Conservation (phyloP, 2,113 vertebrate genomes). For the Laticauda laticaudata region DNA sequence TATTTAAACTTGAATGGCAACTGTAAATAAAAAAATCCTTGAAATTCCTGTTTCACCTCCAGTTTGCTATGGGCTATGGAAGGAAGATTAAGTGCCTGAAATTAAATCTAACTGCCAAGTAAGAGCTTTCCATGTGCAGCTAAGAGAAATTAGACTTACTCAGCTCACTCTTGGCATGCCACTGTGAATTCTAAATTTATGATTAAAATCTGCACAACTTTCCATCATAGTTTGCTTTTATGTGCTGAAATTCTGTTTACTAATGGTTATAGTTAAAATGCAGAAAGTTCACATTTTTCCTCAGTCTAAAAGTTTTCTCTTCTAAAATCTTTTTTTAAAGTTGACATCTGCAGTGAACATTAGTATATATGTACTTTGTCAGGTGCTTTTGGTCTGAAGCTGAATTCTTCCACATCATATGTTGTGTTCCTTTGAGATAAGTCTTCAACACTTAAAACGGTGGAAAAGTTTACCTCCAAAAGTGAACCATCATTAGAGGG, state of each 20-base stretch:
- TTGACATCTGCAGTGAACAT: constrained; percentile 36
- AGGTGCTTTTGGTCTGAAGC: not conserved
- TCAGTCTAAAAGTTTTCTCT: constrained; percentile 53
- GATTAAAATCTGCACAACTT: constrained; percentile 1
- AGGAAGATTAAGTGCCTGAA: not conserved
- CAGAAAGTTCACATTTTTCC: constrained; percentile 47
- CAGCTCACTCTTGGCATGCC: accelerated
- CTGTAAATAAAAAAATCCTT: constrained; percentile 13
- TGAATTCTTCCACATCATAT: not conserved
- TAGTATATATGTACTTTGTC: not conserved
- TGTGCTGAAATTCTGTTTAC: constrained; percentile 20
- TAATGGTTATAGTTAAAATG: constrained; percentile 24
- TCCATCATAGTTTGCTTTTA: not conserved
- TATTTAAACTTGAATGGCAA: not conserved
- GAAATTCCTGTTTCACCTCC: not conserved
- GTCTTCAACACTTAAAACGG: not conserved
- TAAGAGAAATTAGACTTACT: constrained; percentile 3
- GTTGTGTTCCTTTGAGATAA: not conserved
- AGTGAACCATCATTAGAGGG: not conserved
- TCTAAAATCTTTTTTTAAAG: constrained; percentile 45
- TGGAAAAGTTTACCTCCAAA: not conserved
- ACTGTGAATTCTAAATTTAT: constrained; percentile 4
- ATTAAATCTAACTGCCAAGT: not conserved
- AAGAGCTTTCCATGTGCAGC: not conserved
- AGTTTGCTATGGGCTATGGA: not conserved